phyloP scores from a whole-genome alignment of 1,140 invertebrate genomes.

The Penaeus chinensis region DNA sequence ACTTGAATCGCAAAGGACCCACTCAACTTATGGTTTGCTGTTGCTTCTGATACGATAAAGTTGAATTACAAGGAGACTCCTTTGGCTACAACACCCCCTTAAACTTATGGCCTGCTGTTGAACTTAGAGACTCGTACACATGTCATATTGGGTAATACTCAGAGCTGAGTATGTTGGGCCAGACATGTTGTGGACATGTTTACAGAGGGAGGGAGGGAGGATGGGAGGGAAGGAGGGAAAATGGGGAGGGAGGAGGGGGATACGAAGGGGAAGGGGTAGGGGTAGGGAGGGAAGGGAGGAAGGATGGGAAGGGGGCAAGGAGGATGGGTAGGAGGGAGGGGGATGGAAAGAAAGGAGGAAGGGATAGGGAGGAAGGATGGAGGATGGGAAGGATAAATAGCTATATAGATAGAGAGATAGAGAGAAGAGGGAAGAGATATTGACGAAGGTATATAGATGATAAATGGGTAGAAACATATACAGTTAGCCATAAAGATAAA shows the following conservation, averaged over 20 bases:
- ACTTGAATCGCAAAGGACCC: no score
- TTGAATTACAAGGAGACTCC: no score
- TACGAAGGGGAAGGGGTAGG: not conserved
- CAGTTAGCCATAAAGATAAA: not conserved
- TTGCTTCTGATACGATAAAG: no score
- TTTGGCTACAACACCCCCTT: no score
- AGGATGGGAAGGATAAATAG: not conserved
- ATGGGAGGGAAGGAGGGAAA: not conserved
- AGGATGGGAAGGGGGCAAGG: not conserved
- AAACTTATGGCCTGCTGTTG: no score
- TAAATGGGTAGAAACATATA: not conserved
- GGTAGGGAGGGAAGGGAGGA: not conserved
- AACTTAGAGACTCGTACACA: no score
- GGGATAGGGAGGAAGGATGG: not conserved
- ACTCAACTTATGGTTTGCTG: no score
- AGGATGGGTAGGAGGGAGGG: not conserved
- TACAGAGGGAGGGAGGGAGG: no score
- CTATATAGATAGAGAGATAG: constrained; percentile 14
- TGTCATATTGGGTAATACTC: no score
- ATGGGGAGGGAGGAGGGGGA: not conserved
- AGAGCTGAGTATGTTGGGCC: no score
- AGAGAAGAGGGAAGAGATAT: not conserved
- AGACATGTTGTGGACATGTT: no score
- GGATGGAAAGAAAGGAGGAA: not conserved
- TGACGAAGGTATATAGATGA: not conserved